Evolutionary conservation across 1,140 invertebrate genomes (phyloP), one percentile per base, ranked within the genome.

Genomic region (Venustaconcha ellipsiformis): DNA sequence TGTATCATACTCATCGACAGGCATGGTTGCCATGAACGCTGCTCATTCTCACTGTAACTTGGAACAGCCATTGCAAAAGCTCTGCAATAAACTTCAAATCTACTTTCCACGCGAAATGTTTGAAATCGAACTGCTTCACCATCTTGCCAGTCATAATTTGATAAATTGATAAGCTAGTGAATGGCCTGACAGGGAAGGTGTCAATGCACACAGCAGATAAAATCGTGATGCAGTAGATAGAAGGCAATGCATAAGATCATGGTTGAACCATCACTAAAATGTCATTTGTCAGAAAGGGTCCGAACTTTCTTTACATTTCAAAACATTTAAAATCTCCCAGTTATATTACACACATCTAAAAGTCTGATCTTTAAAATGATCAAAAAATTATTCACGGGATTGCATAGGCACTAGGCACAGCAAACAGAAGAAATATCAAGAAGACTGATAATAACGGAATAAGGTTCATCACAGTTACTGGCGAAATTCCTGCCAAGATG

Each of bases 151-250:
- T 75, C 70, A 6, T 75, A 84, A 30, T 84, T 82, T 71, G 82
- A 83, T 68, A 83, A 82, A 55, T 82, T 72, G 82, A 84, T 65
- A 72, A 83, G 63, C 59, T 82, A 8, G 6, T 80, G 13, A 83
- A 79, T 60, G 67, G 62, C 59, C 12, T 83, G 14, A 72, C 68
- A 48, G 71, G 78, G n/a, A 67, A 37, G 20, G 76, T 57, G 1
- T 81, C 67, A 74, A 74, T 83, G 2, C 78, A 82, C 65, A 78
- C 72, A 48, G 62, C 78, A 62, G 62, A 82, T 78, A 81, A 78
- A 2, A 84, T 83, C 26, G 80, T 80, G 78, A 17, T 81, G 26
- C 75, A 81, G 68, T 78, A 81, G 56, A 6, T 71, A 2, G 8
- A 58, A 18, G 6, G 64, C 11, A 55, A 18, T 67, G 18, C 58